A percentile compares a stretch with the other conserved stretches of the same genome.
Conservation (phyloP, 2,888 invertebrate species). For the Pyrocoelia pectoralis region DNA sequence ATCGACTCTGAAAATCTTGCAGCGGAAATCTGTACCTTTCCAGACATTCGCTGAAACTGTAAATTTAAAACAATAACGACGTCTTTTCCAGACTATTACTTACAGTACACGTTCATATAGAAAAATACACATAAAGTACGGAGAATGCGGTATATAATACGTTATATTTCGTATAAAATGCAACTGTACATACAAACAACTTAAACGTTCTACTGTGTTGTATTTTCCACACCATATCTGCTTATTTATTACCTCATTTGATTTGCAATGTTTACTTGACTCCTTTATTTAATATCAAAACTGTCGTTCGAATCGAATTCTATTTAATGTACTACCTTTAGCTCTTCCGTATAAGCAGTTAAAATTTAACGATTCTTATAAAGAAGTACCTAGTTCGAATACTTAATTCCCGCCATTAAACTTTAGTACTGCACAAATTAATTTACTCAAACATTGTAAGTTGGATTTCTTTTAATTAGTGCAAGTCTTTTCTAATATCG, state of each 20-base stretch:
- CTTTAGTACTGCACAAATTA: background rate
- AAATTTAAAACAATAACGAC: background rate
- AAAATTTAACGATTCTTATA: constrained; percentile 1
- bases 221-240: constrained; percentile 55
- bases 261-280: constrained; percentile 49
- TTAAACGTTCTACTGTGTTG: constrained; percentile 50
- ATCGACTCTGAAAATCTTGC: background rate
- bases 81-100: background rate
- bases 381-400: background rate
- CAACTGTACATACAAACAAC: constrained; percentile 52
- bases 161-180: constrained; percentile 44
- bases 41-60: background rate
- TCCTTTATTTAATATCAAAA: constrained; percentile 38
- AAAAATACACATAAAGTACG: constrained; percentile 16
- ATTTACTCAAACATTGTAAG: background rate
- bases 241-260: constrained; percentile 52
- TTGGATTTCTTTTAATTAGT: constrained; percentile 1
- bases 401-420: background rate
- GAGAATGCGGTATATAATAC: constrained; percentile 43
- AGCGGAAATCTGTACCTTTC: background rate
- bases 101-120: background rate
- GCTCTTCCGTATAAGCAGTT: background rate
- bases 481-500: background rate
- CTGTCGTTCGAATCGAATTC: constrained; percentile 38
- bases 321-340: background rate